Evolutionary conservation across 2,797 vertebrate species (phyloP).

Genomic region (Hyperoplus immaculatus): DNA sequence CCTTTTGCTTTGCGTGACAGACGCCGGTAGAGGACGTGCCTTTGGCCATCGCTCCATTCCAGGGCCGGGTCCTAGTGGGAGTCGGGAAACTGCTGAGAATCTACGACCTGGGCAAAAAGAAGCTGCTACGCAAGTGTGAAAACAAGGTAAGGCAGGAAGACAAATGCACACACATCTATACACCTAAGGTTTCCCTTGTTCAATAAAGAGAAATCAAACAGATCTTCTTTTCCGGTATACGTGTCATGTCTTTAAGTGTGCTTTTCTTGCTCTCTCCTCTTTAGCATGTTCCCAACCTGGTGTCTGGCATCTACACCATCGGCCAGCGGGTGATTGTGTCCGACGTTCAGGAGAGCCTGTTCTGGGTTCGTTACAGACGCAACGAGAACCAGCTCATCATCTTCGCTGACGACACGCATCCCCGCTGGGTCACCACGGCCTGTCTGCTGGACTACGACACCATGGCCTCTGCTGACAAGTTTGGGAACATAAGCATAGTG

Average conservation of each 20-base stretch:
- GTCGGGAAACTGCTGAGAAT: slow-evolving; percentile 97
- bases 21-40: slow-evolving; percentile 98
- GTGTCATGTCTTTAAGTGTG: background rate
- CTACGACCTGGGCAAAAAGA: slow-evolving; percentile 98
- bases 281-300: slow-evolving; percentile 96
- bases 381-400: slow-evolving; percentile 99
- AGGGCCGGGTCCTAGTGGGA: slow-evolving; percentile 93
- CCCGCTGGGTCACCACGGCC: slow-evolving; percentile 97
- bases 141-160: slow-evolving; percentile 89
- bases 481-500: slow-evolving; percentile 98
- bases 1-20: slow-evolving; percentile 73
- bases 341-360: slow-evolving; percentile 97
- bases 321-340: slow-evolving; percentile 96
- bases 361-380: slow-evolving; percentile 97
- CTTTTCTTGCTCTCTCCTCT: background rate
- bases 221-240: background rate
- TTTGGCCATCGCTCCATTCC: slow-evolving; percentile 97
- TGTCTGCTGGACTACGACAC: slow-evolving; percentile 97
- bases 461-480: slow-evolving; percentile 98
- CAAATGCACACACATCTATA: background rate
- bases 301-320: slow-evolving; percentile 94
- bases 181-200: background rate
- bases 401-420: slow-evolving; percentile 97
- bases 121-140: slow-evolving; percentile 97
- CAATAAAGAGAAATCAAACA: background rate